These are phyloP conservation scores for Zaprionus bogoriensis DNA, from an alignment of 2,888 invertebrate genomes.

Conservation along the genomic window DNA sequence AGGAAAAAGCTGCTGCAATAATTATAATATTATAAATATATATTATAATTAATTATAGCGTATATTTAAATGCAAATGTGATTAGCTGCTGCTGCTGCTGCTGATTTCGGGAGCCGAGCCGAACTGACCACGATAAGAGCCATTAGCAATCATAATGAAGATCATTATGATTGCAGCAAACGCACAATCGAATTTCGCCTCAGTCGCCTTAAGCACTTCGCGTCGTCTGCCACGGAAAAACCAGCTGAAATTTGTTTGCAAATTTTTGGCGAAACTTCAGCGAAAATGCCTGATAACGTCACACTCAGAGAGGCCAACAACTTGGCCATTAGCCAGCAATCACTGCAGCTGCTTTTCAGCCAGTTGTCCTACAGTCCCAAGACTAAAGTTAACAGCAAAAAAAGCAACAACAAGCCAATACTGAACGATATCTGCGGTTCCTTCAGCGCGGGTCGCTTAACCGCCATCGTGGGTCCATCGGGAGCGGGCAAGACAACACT, in stretches of 20 bases:
- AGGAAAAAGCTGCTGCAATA: too few species aligned
- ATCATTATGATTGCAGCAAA: not conserved
- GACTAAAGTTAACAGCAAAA: slow-evolving; percentile 7
- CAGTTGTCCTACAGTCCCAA: slow-evolving; percentile 70
- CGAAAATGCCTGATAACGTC: slow-evolving; percentile 33
- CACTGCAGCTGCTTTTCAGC: slow-evolving; percentile 65
- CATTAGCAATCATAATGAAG: not conserved
- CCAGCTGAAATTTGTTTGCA: too few species aligned
- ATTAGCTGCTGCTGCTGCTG: not conserved
- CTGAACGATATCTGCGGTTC: slow-evolving; percentile 85
- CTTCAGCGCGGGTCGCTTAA: slow-evolving; percentile 86
- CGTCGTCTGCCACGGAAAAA: not conserved
- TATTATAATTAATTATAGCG: slow-evolving; percentile 17
- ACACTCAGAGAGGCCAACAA: slow-evolving; percentile 16
- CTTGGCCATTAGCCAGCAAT: slow-evolving; percentile 15
- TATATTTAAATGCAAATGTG: not conserved
- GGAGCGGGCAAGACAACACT: slow-evolving; percentile 91
- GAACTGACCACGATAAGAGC: not conserved
- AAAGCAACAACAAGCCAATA: slow-evolving; percentile 76
- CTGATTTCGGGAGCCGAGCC: not conserved
- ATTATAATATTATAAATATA: too few species aligned
- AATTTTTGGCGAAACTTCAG: not conserved
- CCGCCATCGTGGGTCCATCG: slow-evolving; percentile 88
- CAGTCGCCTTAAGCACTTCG: not conserved
- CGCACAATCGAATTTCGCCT: not conserved